These are phyloP conservation scores for Anthrax anthrax DNA, from an alignment of 2,888 invertebrate species.

Conservation along the genomic window DNA sequence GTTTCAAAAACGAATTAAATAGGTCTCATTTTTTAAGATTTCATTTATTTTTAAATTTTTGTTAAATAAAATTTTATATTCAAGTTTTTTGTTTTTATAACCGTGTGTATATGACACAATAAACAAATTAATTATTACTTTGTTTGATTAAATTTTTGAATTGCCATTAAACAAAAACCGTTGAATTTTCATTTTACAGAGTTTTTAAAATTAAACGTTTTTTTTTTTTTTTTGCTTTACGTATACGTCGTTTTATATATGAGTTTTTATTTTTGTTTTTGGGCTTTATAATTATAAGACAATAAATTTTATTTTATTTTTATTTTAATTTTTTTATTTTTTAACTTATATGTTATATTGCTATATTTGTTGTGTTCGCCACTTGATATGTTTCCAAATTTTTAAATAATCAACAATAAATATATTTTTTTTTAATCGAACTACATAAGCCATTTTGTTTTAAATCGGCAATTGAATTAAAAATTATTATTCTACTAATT, in stretches of 20 bases:
- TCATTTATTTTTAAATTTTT: too few relatives aligned
- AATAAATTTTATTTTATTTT: too few relatives aligned
- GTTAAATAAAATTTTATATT: too few relatives aligned
- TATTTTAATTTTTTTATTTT: constrained; percentile 9
- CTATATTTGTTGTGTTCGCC: constrained; percentile 40
- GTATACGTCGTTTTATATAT: not conserved
- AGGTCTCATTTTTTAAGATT: too few relatives aligned
- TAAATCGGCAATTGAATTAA: not conserved
- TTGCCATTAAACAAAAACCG: too few relatives aligned
- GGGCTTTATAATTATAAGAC: constrained; percentile 6
- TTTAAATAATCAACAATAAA: constrained; percentile 36
- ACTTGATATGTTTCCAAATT: constrained; percentile 70
- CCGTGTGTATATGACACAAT: too few relatives aligned
- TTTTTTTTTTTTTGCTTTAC: not conserved
- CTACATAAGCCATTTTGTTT: constrained; percentile 13
- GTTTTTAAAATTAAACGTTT: not conserved
- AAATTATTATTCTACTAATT: not conserved
- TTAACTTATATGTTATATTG: constrained; percentile 5
- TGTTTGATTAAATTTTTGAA: too few relatives aligned
- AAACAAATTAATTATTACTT: too few relatives aligned
- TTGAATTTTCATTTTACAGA: not conserved
- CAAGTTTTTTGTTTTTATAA: too few relatives aligned
- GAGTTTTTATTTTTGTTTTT: constrained; percentile 6
- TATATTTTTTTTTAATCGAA: constrained; percentile 1
- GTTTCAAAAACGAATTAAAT: too few relatives aligned